phyloP scores from a whole-genome alignment of 2,888 invertebrate genomes.

The Hyalella azteca region DNA sequence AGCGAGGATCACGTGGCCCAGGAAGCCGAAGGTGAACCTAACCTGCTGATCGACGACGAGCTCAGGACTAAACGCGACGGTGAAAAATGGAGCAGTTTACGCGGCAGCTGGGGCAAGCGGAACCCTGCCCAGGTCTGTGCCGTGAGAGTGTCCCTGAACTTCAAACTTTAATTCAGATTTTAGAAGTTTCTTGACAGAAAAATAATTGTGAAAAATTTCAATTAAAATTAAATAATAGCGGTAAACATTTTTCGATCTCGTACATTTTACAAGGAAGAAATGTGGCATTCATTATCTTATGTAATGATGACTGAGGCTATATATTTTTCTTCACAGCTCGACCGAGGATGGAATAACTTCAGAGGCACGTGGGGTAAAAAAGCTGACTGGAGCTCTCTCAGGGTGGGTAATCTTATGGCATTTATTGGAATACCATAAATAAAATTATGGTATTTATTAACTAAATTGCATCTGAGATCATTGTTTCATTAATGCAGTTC shows the following conservation, averaged over 20 bases:
- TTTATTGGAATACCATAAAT: too few relatives aligned
- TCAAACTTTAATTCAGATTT: too few relatives aligned
- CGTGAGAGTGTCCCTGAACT: too few relatives aligned
- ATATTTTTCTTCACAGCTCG: background rate
- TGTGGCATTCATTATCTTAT: too few relatives aligned
- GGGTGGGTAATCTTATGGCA: slow-evolving; percentile 9
- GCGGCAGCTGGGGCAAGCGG: slow-evolving; percentile 4
- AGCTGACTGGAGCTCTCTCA: slow-evolving; percentile 35
- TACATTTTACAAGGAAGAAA: too few relatives aligned
- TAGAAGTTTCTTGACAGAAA: too few relatives aligned
- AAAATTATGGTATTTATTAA: too few relatives aligned
- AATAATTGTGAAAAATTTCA: too few relatives aligned
- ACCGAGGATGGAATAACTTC: slow-evolving; percentile 12
- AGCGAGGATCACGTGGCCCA: background rate
- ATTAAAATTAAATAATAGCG: too few relatives aligned
- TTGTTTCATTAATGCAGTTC: too few relatives aligned
- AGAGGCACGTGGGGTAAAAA: slow-evolving; percentile 27
- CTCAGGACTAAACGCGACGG: slow-evolving; percentile 6
- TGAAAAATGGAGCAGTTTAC: background rate
- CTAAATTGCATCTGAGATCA: too few relatives aligned
- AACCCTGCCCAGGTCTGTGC: background rate
- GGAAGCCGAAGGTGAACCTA: background rate
- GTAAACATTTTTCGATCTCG: too few relatives aligned
- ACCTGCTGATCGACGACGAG: background rate
- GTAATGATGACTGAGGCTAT: background rate